These are phyloP conservation scores for Apis mellifera DNA, from an alignment of 1,140 invertebrate species.

Conservation along the genomic window Amel_HAv3.1 CM009945.2:7515501-7516000, in stretches of 20 bases:
- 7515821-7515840: constrained; percentile 19
- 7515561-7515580: too few relatives aligned
- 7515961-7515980: constrained; percentile 75
- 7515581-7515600: too few relatives aligned
- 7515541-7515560: too few relatives aligned
- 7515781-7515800: not conserved
- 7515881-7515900: constrained; percentile 80
- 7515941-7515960: constrained; percentile 79
- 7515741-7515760: not conserved
- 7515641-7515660: too few relatives aligned
- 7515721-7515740: not conserved
- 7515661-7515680: too few relatives aligned
- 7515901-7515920: constrained; percentile 79
- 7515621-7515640: too few relatives aligned
- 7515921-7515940: constrained; percentile 80
- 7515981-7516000: constrained; percentile 77
- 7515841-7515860: constrained; percentile 71
- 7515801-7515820: not conserved
- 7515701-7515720: too few relatives aligned
- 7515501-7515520: too few relatives aligned
- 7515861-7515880: constrained; percentile 82
- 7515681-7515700: too few relatives aligned
- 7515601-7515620: too few relatives aligned
- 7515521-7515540: too few relatives aligned
- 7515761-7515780: not conserved